Conservation (phyloP, 2,797 vertebrate genomes). For the Smutsia temminckii region DNA sequence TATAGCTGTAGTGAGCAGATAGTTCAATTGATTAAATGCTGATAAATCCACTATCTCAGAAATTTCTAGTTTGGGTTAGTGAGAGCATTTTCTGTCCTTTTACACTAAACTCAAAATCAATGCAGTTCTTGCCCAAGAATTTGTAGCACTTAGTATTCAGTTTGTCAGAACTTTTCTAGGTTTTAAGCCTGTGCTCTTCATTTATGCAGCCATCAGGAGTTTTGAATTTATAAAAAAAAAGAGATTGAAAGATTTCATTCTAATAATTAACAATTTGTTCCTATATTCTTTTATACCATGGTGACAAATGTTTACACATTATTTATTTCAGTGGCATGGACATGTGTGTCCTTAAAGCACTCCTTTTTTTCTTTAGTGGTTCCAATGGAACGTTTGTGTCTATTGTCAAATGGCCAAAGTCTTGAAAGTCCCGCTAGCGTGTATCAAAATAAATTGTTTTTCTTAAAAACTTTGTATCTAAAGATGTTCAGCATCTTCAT, state of each 20-base stretch:
- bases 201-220: background rate
- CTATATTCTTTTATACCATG: background rate
- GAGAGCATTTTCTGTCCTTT: background rate
- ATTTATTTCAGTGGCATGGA: background rate
- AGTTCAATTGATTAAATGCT: background rate
- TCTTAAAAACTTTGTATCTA: conserved; percentile 5
- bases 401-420: background rate
- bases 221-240: background rate
- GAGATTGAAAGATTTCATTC: background rate
- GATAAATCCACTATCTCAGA: background rate
- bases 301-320: background rate
- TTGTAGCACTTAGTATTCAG: background rate
- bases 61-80: background rate
- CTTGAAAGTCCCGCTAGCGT: background rate
- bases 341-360: background rate
- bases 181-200: background rate
- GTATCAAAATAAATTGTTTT: conserved; percentile 35
- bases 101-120: conserved; percentile 7
- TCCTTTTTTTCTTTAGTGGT: background rate
- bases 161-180: background rate
- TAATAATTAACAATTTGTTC: background rate
- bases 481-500: background rate
- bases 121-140: background rate
- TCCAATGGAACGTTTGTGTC: background rate
- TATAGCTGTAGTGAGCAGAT: background rate